Base-by-base conservation (phyloP, 2,888 invertebrate genomes). In the Agonopterix heracliana region DNA sequence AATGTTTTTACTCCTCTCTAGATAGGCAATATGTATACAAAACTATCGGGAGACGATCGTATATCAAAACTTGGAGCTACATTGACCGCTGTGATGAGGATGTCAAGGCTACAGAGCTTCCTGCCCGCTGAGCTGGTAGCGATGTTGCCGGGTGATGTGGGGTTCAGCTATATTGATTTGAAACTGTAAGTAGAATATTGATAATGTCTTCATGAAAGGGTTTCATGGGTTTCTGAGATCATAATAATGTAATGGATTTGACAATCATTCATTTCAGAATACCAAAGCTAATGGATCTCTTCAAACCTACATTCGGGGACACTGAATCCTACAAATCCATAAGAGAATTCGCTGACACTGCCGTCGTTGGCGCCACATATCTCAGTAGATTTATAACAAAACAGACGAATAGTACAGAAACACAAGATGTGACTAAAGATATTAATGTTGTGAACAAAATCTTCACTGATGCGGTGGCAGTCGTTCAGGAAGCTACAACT, bases 1-100 rank as follows among this genome's bases (percentile, higher is more conserved):
- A 7, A 26, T 26, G 26, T 26, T 26, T 26, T 26, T 26, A 5
- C 26, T 26, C 34, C 42, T 44, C 47, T 47, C n/a, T 66, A 89
- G 89, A 53, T 82, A 48, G 89, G 88, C 9, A 71, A 79, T 47
- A 83, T 89, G 78, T 81, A 89, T 65, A 79, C 72, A 36, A 89
- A 89, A 56, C 67, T 91, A 48, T 79, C 83, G 0, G 87, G 87
- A 0, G 90, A 90, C 54, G 68, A 74, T 36, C 74, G 90, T 11
- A 54, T 90, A 38, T 61, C 66, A 0, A 76, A 78, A 8, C 54
- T 91, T 1, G 88, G 80, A 0, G 77, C 76, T 41, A 78, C 89
- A 60, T 53, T 83, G 14, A 78, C 79, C 1, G 85, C 88, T 0
- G 75, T 86, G 0, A 55, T 90, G 3, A 75, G 87, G 4, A 76